Base-by-base conservation (phyloP, 2,888 invertebrate genomes). In the Netelia inedita region DNA sequence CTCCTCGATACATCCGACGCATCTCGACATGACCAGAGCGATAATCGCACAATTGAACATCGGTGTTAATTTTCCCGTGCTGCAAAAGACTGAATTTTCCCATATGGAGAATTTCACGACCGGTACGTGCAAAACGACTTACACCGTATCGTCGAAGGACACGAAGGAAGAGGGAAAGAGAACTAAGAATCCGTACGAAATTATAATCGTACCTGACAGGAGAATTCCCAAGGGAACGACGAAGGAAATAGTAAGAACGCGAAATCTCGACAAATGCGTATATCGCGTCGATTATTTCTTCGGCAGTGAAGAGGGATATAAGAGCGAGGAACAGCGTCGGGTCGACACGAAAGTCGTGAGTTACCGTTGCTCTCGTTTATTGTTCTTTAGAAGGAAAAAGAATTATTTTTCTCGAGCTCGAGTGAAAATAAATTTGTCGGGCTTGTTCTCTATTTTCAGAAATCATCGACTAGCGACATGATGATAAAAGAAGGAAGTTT, bases 31-130 rank as follows among this genome's bases (percentile, higher is more conserved):
- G 63, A 80, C 90, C 2, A 84, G 88, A 61, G 79, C 86, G 28
- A 83, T 91, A 3, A 87, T 87, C 5, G 88, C 86, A 19, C 88
- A 91, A 65, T 61, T 92, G 46, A 90, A 89, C 69, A 68, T 89
- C 50, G 91, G 90, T 0, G 76, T 85, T 0, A 76, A 87, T 14
- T 21, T 90, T 0, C 85, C 75, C 0, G 85, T 84, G 2, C 61
- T 79, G 41, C 61, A 86, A 2, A 87, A 87, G 1, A 87, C 86
- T 11, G 59, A 82, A 3, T 89, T 89, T 73, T 85, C 87, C 41
- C 63, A 76, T 28, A 87, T 83, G 76, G 91, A 92, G 75, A 74
- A 76, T 10, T 68, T 55, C 9, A 63, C 21, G 14, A 16, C 23
- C 8, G 65, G 76, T 0, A 35, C 63, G 16, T 80, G 79, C 19